Base-by-base conservation (phyloP, 2,113 vertebrate genomes). In the Thomomys bottae region DNA sequence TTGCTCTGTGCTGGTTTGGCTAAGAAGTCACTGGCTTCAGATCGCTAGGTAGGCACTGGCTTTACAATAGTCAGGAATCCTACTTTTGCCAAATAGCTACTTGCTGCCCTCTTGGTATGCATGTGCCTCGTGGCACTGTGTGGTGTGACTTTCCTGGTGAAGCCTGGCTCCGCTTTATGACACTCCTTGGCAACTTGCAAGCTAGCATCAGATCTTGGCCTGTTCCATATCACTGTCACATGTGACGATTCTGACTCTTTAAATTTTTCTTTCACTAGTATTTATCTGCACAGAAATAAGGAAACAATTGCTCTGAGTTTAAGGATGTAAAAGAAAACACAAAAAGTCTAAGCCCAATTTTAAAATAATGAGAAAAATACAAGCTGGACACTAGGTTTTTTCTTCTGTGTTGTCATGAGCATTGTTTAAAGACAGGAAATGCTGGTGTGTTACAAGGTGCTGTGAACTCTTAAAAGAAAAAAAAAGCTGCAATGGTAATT, bases 11-110 rank as follows among this genome's bases (percentile, higher is more conserved):
- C 77, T 89, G 21, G 75, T 89, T 95, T 87, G 81, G 59, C 90
- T 93, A 89, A 92, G 76, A 93, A 63, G 28, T 87, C 78, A 84
- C 95, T 84, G 86, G 83, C 93, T 93, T 93, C 93, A 87, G 86
- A 95, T 90, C 49, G 3, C 84, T 81, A 87, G 73, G 77, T 88
- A 70, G 59, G 38, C 81, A 59, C 89, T 38, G 14, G 15, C 64
- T 83, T 92, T 93, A 89, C 84, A 79, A 87, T 76, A 84, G n/a
- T 79, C 6, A n/a, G 3, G 17, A 32, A 83, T 79, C 54, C 75
- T 64, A 40, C 80, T 84, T 92, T 82, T 28, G 85, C 54, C 64
- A 6, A 64, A 84, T 30, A 67, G 66, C 61, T 0, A 6, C 20
- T 59, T 36, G 73, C 49, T 28, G 89, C 38, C 21, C 34, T 78